Evolutionary conservation across 2,888 invertebrate species (phyloP).

Genomic region (Suillia variegata): DNA sequence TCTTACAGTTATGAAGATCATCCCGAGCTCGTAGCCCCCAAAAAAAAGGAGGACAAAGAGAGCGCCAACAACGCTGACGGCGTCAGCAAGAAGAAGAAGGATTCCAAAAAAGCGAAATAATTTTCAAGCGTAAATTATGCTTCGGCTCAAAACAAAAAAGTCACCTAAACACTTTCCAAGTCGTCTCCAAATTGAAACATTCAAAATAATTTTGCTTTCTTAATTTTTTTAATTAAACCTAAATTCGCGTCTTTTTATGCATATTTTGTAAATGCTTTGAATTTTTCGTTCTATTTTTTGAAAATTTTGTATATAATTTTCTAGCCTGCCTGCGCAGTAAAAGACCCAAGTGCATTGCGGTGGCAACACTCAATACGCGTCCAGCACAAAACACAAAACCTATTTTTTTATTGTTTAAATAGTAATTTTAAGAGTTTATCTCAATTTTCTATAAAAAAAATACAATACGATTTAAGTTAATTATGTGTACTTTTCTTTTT

Average conservation of each 20-base stretch:
- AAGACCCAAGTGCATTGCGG: no score
- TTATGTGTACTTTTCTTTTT: no score
- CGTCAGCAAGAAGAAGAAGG: slow-evolving; percentile 55
- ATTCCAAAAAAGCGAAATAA: slow-evolving; percentile 59
- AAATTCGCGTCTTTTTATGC: background rate
- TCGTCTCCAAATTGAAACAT: slow-evolving; percentile 30
- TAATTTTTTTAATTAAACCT: background rate
- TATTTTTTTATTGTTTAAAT: no score
- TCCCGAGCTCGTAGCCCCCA: slow-evolving; percentile 64
- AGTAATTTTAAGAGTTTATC: no score
- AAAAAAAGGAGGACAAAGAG: slow-evolving; percentile 58
- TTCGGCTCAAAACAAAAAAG: slow-evolving; percentile 17
- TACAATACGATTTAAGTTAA: no score
- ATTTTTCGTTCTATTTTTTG: background rate
- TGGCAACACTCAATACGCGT: no score
- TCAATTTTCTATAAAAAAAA: no score
- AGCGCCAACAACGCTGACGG: slow-evolving; percentile 37
- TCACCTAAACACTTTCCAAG: slow-evolving; percentile 29
- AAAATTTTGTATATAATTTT: background rate
- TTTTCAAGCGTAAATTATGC: slow-evolving; percentile 22
- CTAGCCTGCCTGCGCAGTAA: no score
- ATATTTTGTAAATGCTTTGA: no score
- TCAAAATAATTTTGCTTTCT: slow-evolving; percentile 13
- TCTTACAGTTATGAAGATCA: slow-evolving; percentile 78
- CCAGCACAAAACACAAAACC: no score